A percentile compares a stretch with the other conserved stretches of the same genome.
Conservation (phyloP, 1,140 invertebrate genomes). For the Drosophila asahinai region DNA sequence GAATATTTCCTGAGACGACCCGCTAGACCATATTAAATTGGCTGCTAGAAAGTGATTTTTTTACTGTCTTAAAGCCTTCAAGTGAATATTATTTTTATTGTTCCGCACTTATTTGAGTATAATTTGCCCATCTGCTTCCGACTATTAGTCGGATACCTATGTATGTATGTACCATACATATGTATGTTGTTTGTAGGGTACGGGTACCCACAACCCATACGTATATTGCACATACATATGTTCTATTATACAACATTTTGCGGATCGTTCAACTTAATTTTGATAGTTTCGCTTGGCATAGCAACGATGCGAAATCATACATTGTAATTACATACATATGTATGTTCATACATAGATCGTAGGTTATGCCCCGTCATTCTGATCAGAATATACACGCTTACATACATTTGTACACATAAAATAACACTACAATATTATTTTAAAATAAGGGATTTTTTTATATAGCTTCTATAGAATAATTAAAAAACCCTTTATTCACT, state of each 20-base stretch:
- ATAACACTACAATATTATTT: background rate
- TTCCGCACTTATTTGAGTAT: background rate
- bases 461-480: too few species aligned
- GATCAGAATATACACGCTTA: slow-evolving; percentile 33
- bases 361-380: slow-evolving; percentile 55
- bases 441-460: background rate
- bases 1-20: too few species aligned
- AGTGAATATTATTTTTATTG: too few species aligned
- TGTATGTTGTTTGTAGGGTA: background rate
- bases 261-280: slow-evolving; percentile 61
- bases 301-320: slow-evolving; percentile 52
- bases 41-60: too few species aligned
- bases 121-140: slow-evolving; percentile 28
- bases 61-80: too few species aligned
- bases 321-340: slow-evolving; percentile 25
- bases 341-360: slow-evolving; percentile 27
- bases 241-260: slow-evolving; percentile 34
- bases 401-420: slow-evolving; percentile 18
- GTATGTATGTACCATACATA: slow-evolving; percentile 18
- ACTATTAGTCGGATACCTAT: slow-evolving; percentile 15
- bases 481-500: too few species aligned
- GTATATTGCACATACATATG: slow-evolving; percentile 13
- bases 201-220: background rate
- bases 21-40: too few species aligned
- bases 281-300: slow-evolving; percentile 55